Evolutionary conservation across 2,797 vertebrate genomes (phyloP).

Genomic region (Propithecus deckenii): DNA sequence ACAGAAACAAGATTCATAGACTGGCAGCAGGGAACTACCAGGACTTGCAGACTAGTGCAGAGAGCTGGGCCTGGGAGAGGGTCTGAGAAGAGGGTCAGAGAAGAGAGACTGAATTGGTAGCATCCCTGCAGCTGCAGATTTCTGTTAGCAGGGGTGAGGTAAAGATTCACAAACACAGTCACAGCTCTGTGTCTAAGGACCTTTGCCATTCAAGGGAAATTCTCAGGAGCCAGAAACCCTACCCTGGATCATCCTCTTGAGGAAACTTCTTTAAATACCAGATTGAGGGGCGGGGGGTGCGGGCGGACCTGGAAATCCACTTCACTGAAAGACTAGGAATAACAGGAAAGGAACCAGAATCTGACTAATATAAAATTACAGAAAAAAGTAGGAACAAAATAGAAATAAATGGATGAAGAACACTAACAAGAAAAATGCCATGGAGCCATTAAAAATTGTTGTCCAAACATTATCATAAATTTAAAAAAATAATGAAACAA

Average conservation of each 20-base stretch:
- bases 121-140: not conserved
- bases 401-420: not conserved
- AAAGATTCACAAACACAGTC: not conserved
- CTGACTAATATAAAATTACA: not conserved
- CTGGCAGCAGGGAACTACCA: not conserved
- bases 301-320: not conserved
- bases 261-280: not conserved
- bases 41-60: not conserved
- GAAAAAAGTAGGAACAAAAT: not conserved
- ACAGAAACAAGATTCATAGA: not conserved
- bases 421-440: not conserved
- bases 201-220: not conserved
- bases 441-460: not conserved
- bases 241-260: not conserved
- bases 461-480: not conserved
- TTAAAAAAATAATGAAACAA: not conserved
- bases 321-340: not conserved
- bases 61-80: not conserved
- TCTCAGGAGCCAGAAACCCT: not conserved
- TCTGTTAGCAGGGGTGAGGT: not conserved
- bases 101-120: not conserved
- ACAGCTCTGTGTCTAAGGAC: not conserved
- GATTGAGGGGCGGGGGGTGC: accelerated
- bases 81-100: not conserved
- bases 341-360: not conserved